phyloP scores from a whole-genome alignment of 2,797 vertebrate genomes.

The Crenuchus spilurus region DNA sequence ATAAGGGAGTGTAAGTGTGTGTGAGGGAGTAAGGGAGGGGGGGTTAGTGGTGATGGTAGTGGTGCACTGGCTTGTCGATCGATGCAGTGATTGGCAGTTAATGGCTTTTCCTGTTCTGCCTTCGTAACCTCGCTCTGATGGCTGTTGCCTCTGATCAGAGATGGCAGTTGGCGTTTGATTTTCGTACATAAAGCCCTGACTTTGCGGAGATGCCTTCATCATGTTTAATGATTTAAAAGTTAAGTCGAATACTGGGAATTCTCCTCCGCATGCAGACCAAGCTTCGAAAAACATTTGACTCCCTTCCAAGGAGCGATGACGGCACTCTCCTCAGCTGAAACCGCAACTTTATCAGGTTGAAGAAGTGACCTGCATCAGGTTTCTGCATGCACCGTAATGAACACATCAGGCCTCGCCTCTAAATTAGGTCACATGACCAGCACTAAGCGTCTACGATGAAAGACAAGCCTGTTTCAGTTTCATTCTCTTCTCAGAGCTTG shows the following conservation, averaged over 20 bases:
- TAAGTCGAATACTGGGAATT: slow-evolving; percentile 76
- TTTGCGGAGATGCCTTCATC: slow-evolving; percentile 81
- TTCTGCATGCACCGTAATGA: not conserved
- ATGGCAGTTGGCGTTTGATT: slow-evolving; percentile 83
- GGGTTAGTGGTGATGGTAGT: slow-evolving; percentile 62
- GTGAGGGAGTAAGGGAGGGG: slow-evolving; percentile 11
- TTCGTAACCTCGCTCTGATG: slow-evolving; percentile 82
- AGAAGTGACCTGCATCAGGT: not conserved
- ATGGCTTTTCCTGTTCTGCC: slow-evolving; percentile 86
- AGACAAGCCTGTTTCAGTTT: slow-evolving; percentile 39
- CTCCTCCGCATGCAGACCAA: slow-evolving; percentile 56
- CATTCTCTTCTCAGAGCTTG: not conserved
- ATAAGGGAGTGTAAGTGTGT: slow-evolving; percentile 15
- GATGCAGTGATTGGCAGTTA: slow-evolving; percentile 88
- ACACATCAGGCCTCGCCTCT: not conserved
- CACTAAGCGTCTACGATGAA: slow-evolving; percentile 47
- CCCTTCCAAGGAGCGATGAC: slow-evolving; percentile 57
- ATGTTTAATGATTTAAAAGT: slow-evolving; percentile 82
- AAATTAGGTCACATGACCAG: slow-evolving; percentile 37
- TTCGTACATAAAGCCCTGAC: slow-evolving; percentile 77
- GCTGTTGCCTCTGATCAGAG: slow-evolving; percentile 83
- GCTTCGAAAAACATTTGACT: slow-evolving; percentile 60
- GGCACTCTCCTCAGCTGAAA: slow-evolving; percentile 25
- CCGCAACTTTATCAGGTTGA: slow-evolving; percentile 3
- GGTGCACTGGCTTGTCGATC: slow-evolving; percentile 80